These are phyloP conservation scores for Sisor rabdophorus DNA, from an alignment of 2,113 vertebrate genomes.

Conservation along the genomic window DNA sequence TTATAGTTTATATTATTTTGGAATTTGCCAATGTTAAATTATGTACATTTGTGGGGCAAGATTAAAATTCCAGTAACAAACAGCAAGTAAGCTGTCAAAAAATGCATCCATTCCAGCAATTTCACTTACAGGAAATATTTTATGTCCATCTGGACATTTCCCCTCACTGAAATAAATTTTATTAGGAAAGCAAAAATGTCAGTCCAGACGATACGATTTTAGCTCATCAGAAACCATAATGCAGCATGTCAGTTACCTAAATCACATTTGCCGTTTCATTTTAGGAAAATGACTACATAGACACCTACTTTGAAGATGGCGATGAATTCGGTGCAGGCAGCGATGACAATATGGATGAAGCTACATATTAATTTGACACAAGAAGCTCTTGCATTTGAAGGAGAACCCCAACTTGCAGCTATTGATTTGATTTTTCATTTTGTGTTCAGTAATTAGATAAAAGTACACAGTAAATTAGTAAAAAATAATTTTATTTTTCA, in stretches of 20 bases:
- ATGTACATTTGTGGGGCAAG: background rate
- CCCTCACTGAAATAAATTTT: background rate
- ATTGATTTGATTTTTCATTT: background rate
- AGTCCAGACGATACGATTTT: background rate
- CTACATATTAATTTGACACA: constrained; percentile 69
- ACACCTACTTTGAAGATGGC: constrained; percentile 84
- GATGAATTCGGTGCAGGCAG: constrained; percentile 78
- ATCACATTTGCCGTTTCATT: background rate
- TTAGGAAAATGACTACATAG: constrained; percentile 87
- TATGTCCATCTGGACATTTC: background rate
- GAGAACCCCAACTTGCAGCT: background rate
- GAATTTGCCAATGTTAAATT: background rate
- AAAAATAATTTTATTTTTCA: constrained; percentile 72
- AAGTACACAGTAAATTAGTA: constrained; percentile 40
- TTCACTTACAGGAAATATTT: background rate
- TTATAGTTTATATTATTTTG: no score
- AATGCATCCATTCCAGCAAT: background rate
- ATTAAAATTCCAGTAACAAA: background rate
- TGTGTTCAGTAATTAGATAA: background rate
- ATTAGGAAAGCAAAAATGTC: background rate
- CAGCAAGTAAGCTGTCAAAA: background rate
- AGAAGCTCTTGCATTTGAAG: background rate
- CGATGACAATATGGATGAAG: constrained; percentile 87
- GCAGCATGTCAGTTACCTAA: background rate
- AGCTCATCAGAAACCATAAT: background rate